Base-by-base conservation (phyloP, 1,140 invertebrate species). In the Paramacrobiotus metropolitanus region DNA sequence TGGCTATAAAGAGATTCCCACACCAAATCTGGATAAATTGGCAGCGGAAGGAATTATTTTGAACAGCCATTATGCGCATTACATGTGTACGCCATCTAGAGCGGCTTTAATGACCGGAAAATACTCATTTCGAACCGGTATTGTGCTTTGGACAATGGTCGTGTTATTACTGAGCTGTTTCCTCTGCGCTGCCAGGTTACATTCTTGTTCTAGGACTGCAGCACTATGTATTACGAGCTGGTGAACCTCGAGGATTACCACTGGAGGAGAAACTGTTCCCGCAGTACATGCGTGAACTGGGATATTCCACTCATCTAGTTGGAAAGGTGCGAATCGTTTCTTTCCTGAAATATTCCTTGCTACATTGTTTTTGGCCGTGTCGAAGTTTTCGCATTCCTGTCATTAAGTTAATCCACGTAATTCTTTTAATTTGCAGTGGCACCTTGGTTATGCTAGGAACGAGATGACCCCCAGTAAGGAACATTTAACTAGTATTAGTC, bases 91-190 rank as follows among this genome's bases (percentile, higher is more conserved):
- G 1, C 83, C 83, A 0, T 84, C 83, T 1, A 73, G 85, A 66
- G 79, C 81, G 2, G 83, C 86, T 1, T 72, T 91, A 18, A 82
- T 92, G 81, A 87, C 86, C 0, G 87, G 87, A 60, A 85, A 84
- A 74, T 83, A 87, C 76, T 84, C 86, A 1, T 85, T 84, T 68
- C 83, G 84, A 68, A 77, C 80, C 63, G 83, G 85, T 80, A 74
- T 69, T 69, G 48, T 63, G 24, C 60, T 21, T 29, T 29, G n/a
- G n/a, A n/a, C n/a, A 1, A 29, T 20, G 4, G 30, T 29, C 21
- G 34, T 40, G 34, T 40, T n/a, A 40, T 40, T 9, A 40, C n/a
- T n/a, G n/a, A n/a, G n/a, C n/a, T n/a, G n/a, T n/a, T n/a, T n/a
- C n/a, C n/a, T n/a, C n/a, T n/a, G n/a, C n/a, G n/a, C n/a, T n/a